Evolutionary conservation across 2,888 invertebrate genomes (phyloP).

Genomic region (Drosophila gaucha): DNA sequence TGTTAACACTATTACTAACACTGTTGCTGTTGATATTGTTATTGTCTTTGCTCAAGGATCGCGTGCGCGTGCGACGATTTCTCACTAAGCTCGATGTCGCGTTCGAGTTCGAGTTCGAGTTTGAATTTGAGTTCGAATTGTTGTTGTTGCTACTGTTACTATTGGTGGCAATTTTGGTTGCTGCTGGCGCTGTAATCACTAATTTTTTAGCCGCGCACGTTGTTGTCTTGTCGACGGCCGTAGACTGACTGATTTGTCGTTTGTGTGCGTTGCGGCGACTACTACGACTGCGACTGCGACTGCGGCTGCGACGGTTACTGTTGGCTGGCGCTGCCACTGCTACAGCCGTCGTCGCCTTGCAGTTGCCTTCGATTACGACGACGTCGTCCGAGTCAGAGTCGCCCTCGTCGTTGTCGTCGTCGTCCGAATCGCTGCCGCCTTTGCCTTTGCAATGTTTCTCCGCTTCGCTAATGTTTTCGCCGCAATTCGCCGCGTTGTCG

Average conservation of each 20-base stretch:
- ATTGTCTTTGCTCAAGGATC: constrained; percentile 74
- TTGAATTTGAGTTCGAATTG: constrained; percentile 48
- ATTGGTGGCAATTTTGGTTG: constrained; percentile 48
- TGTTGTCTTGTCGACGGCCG: constrained; percentile 83
- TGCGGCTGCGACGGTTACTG: constrained; percentile 41
- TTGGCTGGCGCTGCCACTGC: constrained; percentile 45
- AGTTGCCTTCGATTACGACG: constrained; percentile 77
- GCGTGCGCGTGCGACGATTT: constrained; percentile 78
- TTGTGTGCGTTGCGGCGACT: constrained; percentile 72
- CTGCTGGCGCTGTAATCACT: constrained; percentile 32
- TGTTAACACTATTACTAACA: constrained; percentile 52
- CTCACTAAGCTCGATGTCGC: constrained; percentile 58
- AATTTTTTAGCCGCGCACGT: constrained; percentile 80
- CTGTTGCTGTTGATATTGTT: constrained; percentile 38
- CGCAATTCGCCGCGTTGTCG: constrained; percentile 71
- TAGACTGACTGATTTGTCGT: constrained; percentile 82
- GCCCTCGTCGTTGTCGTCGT: constrained; percentile 57
- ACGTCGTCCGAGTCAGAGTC: constrained; percentile 72
- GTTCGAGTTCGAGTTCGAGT: constrained; percentile 31
- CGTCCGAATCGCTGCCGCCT: constrained; percentile 49
- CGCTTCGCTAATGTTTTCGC: constrained; percentile 58
- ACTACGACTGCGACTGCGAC: constrained; percentile 57
- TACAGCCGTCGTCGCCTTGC: constrained; percentile 45
- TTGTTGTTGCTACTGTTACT: constrained; percentile 34
- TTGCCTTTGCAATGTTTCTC: constrained; percentile 52